Evolutionary conservation across 2,113 vertebrate genomes (phyloP), one percentile per base, ranked within the genome.

Genomic region (Egretta garzetta): DNA sequence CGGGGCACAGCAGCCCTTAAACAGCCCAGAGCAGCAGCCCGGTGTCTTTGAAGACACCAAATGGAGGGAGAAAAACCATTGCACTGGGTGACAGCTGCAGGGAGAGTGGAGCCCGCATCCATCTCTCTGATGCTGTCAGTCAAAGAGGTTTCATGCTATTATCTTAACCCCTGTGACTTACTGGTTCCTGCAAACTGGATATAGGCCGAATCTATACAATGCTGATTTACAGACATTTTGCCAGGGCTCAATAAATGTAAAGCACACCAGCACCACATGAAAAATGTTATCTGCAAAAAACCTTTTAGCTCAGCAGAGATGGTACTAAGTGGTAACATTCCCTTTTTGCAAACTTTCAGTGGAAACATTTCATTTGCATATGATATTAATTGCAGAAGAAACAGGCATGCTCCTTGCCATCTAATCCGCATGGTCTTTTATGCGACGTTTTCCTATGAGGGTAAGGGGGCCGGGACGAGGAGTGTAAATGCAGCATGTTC

Each of bases 281-380:
- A 93, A 97, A 96, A 96, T 84, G 85, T 63, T 67, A 56, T 68
- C 94, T 91, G 93, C 13, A 3, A 66, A 92, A 96, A 96, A 95
- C 86, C 88, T 94, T 96, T 89, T 87, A 91, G 88, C 95, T 97
- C 95, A 94, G 96, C 89, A 93, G 93, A 95, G 97, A 75, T 9
- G 45, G 30, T 49, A 19, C 90, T 88, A 80, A 94, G 92, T 88
- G 90, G 88, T 89, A 94, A 91, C 91, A 24, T 80, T 89, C 83
- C 68, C 80, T 84, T 94, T 91, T 62, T 75, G 73, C 89, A 89
- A 53, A 96, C 91, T 96, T 96, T 68, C 70, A 67, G 41, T 91
- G 86, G 80, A 93, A 96, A 75, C 73, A 50, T 91, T 94, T 68
- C 60, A 91, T 97, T 96, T 96, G 91, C 91, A 91, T 84, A 72